These are phyloP conservation scores for Loris lydekkerianus DNA, from an alignment of 2,797 vertebrate species.

Conservation along the genomic window DNA sequence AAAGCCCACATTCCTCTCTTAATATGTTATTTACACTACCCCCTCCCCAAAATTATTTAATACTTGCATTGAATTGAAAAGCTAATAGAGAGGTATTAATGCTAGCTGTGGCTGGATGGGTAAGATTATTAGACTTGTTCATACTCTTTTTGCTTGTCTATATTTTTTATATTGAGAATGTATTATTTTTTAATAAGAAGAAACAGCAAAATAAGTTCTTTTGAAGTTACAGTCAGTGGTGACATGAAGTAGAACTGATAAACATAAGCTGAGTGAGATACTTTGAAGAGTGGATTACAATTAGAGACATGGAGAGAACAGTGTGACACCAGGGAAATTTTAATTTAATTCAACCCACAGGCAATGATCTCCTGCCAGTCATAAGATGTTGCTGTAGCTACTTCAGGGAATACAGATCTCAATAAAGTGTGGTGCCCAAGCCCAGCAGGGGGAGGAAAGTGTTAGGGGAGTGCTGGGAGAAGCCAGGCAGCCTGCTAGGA, in stretches of 20 bases:
- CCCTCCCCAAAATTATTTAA: background rate
- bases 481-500: accelerated
- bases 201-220: background rate
- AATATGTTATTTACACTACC: background rate
- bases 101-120: background rate
- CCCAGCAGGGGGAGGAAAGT: background rate
- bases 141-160: background rate
- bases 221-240: background rate
- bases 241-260: background rate
- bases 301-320: background rate
- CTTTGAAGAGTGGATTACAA: background rate
- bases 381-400: background rate
- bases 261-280: background rate
- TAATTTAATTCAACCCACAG: background rate
- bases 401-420: background rate
- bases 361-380: background rate
- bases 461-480: too few relatives aligned
- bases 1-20: background rate
- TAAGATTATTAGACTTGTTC: background rate
- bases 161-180: background rate
- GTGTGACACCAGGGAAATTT: background rate
- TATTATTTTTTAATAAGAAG: conserved; percentile 38
- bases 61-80: background rate
- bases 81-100: background rate
- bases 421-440: background rate